Base-by-base conservation (phyloP, 2,113 vertebrate species). In the Saccopteryx bilineata region DNA sequence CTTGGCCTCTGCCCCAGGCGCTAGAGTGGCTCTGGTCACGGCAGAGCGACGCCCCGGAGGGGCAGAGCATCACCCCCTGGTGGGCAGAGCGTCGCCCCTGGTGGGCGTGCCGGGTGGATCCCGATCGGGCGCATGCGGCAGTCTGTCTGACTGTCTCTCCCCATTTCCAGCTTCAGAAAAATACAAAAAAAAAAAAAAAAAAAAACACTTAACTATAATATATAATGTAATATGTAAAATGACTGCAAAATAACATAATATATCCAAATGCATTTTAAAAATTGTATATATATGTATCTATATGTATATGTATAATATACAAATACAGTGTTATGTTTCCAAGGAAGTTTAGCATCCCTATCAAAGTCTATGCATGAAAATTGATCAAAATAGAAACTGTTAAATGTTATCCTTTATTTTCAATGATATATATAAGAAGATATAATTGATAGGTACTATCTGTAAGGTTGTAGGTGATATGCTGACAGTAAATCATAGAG, bases 381-480 rank as follows among this genome's bases (percentile, higher is more conserved):
- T 5, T 60, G 65, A n/a, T 71, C 3, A 5, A 92, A 90, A 58
- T 60, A 80, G 66, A 96, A 90, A 9, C 31, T 52, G 11, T 65
- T 82, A 75, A 93, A 82, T 71, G 21, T 80, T 91, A 81, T 33
- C 28, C 17, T 94, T 95, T 46, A 87, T 69, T 93, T 79, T 72
- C 46, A 82, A 66, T 94, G 15, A 90, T 91, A 81, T 83, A 66
- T 28, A 86, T 23, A 58, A 0, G 17, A 86, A 83, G 23, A n/a
- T 72, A 80, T 79, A 96, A 68, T 82, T 95, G 75, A 93, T 91
- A 93, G 61, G 26, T 89, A 91, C 76, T 52, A 95, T 84, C 48
- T 82, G 10, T 87, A 80, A 93, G 65, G 33, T 91, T n/a, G 65
- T 65, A 94, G 60, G 28, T 95, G 52, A 87, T 78, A 66, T 5